Conservation (phyloP, 2,888 invertebrate genomes). For the Caenorhabditis uteleia region DNA sequence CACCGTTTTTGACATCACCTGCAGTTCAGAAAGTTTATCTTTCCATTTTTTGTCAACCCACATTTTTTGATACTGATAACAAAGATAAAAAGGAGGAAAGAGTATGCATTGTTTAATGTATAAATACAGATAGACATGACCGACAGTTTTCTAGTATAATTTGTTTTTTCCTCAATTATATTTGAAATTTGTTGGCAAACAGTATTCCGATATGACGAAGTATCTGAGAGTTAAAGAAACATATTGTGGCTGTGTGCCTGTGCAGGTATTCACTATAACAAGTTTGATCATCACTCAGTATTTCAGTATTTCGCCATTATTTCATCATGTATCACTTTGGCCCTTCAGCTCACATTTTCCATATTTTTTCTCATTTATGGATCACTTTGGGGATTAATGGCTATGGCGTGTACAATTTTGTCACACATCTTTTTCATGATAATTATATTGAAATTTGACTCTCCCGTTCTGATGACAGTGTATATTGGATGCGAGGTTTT, state of each 20-base stretch:
- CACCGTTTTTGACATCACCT: too few species aligned
- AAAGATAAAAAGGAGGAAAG: too few species aligned
- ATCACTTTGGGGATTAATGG: constrained; percentile 21
- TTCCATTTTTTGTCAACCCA: too few species aligned
- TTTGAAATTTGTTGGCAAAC: not conserved
- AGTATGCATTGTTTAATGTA: too few species aligned
- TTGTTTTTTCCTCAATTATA: not conserved
- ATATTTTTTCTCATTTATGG: constrained; percentile 33
- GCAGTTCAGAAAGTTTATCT: too few species aligned
- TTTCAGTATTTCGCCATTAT: constrained; percentile 29
- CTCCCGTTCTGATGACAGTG: constrained; percentile 16
- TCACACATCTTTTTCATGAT: constrained; percentile 24
- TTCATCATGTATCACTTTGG: constrained; percentile 14
- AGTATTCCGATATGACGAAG: constrained; percentile 30
- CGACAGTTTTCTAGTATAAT: not conserved
- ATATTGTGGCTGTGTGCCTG: constrained; percentile 21
- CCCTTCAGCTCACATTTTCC: constrained; percentile 16
- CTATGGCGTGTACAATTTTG: constrained; percentile 11
- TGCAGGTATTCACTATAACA: constrained; percentile 4
- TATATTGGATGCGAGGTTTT: constrained; percentile 16
- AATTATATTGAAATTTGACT: constrained; percentile 11
- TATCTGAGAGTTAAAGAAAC: constrained; percentile 27
- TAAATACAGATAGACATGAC: too few species aligned
- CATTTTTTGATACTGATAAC: too few species aligned
- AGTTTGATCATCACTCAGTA: not conserved